Base-by-base conservation (phyloP, 2,113 vertebrate species). In the Chloropsis hardwickii region DNA sequence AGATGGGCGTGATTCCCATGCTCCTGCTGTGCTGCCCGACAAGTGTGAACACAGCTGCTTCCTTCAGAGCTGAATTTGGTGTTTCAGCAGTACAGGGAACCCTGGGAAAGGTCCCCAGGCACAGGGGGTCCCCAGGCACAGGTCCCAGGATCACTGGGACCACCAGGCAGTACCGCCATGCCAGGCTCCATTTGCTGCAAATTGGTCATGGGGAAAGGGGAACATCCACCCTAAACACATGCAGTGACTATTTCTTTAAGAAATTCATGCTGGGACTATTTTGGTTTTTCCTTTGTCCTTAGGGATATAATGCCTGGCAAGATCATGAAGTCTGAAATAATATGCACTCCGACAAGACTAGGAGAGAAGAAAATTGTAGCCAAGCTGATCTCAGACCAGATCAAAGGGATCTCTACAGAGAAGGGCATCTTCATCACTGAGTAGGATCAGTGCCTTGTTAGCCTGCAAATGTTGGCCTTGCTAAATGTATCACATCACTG, bases 281-380 rank as follows among this genome's bases (percentile, higher is more conserved):
- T 83, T 22, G 12, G 37, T 60, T 77, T 66, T 51, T 44, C 11
- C 23, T 76, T 72, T 71, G 50, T 86, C 67, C 54, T 64, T 70
- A 98, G 97, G 91, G 82, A 95, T 23, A 21, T 98, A 57, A 27
- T 60, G 25, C 95, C 96, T 11, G 97, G 96, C 23, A 62, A 64
- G 91, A 96, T 97, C 78, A 84, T 97, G 62, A 96, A 97, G 73
- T 97, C 96, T 56, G 83, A 98, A 86, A 58, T 98, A 40, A 62
- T 94, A 44, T 97, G 96, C 83, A 93, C 73, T 39, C 96, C 97
- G 0, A 87, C 88, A 3, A 98, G 86, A 81, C 19, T 50, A 17
- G 97, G 98, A 62, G 73, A 96, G 61, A 97, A 92, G 92, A 98
- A 97, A 25, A 96, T 98, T 2, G 73, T 97, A 33, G 92, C 97